A percentile compares a stretch with the other conserved stretches of the same genome.
Conservation (phyloP, 1,140 invertebrate genomes). For the Saxidomus purpurata region DNA sequence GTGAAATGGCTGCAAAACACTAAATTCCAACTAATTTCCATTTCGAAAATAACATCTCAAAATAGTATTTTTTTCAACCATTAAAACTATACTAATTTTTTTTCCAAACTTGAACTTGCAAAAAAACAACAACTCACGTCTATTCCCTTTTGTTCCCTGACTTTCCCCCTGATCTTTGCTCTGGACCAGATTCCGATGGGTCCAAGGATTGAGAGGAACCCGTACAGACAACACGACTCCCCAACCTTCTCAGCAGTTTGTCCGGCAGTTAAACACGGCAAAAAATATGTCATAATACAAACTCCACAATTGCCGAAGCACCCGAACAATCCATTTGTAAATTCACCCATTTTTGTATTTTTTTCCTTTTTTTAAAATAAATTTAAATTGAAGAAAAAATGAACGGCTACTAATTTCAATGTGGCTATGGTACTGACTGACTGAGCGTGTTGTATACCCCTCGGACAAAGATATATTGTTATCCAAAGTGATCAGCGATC, state of each 20-base stretch:
- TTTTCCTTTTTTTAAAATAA: background rate
- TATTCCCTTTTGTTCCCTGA: slow-evolving; percentile 76
- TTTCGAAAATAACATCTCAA: too few relatives aligned
- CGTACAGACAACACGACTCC: slow-evolving; percentile 78
- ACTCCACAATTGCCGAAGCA: slow-evolving; percentile 80
- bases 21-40: too few relatives aligned
- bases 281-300: slow-evolving; percentile 81
- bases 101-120: too few relatives aligned
- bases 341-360: slow-evolving; percentile 74
- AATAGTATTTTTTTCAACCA: too few relatives aligned
- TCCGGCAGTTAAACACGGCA: slow-evolving; percentile 81
- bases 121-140: slow-evolving; percentile 63
- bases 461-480: too few relatives aligned
- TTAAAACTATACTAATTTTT: too few relatives aligned
- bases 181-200: slow-evolving; percentile 60
- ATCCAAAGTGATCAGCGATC: background rate
- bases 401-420: too few relatives aligned
- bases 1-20: too few relatives aligned
- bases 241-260: slow-evolving; percentile 82
- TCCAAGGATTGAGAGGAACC: slow-evolving; percentile 69
- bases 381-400: too few relatives aligned
- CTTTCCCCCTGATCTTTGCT: slow-evolving; percentile 70
- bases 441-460: too few relatives aligned
- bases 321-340: slow-evolving; percentile 78
- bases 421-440: too few relatives aligned